Base-by-base conservation (phyloP, 35 echinoderm and acorn worm genomes). In the Lytechinus variegatus region DNA sequence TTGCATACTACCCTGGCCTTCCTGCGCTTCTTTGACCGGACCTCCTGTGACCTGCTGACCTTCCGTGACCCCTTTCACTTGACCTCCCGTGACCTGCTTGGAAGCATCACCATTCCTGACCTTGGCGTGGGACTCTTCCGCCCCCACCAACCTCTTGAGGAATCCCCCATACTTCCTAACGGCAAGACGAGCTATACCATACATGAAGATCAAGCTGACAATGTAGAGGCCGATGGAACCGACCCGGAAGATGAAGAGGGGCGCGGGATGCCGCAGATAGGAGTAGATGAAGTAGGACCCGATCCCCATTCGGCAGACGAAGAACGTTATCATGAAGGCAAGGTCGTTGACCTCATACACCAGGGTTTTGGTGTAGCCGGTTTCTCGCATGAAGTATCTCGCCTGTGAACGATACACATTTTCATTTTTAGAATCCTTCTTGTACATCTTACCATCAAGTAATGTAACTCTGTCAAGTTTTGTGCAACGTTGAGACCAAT, bases 291-390 rank as follows among this genome's bases (percentile, higher is more conserved):
- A 53, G 91, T 95, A 99, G 44, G 95, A 54, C 10, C 97, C 98
- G 27, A 99, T 89, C 24, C 96, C 95, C 27, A 91, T 94, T 19
- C 98, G 89, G 92, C 97, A 97, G 4, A 97, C 11, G 28, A 97
- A 94, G 94, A 99, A 99, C 5, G 95, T 97, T 6, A 88, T 10
- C 91, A 99, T 96, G 61, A 99, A 99, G 33, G 97, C 9, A 8
- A 99, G 79, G 52, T 99, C 98, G 86, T 99, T 99, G 28, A 99
- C 29, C 72, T 99, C 98, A 61, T 99, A 99, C 27, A 96, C 53
- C 55, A 89, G 93, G 10, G 56, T 96, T 9, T 97, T 95, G 24
- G 96, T 95, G 52, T 86, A 86, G 14, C 96, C 95, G 0, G 96
- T 95, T 56, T 97, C 95, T 5, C 97, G 56, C 98, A 99, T 97